A percentile compares a stretch with the other conserved stretches of the same genome.
phyloP scores from a whole-genome alignment of 2,888 invertebrate genomes.

The Ariolimax columbianus region DNA sequence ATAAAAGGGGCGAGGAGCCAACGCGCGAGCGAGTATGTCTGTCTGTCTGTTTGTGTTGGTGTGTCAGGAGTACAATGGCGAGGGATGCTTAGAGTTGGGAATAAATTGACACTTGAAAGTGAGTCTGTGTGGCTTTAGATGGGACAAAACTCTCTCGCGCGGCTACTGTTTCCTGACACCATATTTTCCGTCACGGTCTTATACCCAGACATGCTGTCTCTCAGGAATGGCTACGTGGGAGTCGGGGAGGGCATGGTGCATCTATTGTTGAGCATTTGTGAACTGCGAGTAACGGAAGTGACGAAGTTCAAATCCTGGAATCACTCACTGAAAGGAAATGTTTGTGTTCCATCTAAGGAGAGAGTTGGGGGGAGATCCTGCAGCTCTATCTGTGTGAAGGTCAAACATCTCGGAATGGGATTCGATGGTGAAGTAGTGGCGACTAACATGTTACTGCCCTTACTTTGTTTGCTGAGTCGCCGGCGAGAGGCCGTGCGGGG shows the following conservation, averaged over 20 bases:
- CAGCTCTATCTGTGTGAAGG: background rate
- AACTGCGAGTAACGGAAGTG: background rate
- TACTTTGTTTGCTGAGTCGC: slow-evolving; percentile 9
- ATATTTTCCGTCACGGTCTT: background rate
- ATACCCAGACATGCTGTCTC: background rate
- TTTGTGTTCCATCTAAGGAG: slow-evolving; percentile 19
- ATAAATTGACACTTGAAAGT: background rate
- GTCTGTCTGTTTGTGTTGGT: slow-evolving; percentile 11
- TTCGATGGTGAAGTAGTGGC: background rate
- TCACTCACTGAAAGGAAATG: background rate
- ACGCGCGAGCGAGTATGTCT: background rate
- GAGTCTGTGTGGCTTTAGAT: background rate
- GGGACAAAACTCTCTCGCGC: background rate
- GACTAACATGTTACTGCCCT: slow-evolving; percentile 19
- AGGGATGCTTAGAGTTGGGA: background rate
- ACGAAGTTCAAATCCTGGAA: too few relatives aligned
- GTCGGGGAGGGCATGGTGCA: background rate
- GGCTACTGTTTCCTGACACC: background rate
- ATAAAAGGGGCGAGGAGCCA: background rate
- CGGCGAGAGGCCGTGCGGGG: background rate
- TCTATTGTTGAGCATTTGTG: background rate
- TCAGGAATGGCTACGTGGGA: background rate
- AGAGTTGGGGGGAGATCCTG: background rate
- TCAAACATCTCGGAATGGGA: background rate
- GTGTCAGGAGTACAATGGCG: background rate